Percentiles rank a stretch among this genome's conserved stretches.
These are phyloP conservation scores for Pantherophis guttatus DNA, from an alignment of 2,113 vertebrate species.

Conservation along the genomic window DNA sequence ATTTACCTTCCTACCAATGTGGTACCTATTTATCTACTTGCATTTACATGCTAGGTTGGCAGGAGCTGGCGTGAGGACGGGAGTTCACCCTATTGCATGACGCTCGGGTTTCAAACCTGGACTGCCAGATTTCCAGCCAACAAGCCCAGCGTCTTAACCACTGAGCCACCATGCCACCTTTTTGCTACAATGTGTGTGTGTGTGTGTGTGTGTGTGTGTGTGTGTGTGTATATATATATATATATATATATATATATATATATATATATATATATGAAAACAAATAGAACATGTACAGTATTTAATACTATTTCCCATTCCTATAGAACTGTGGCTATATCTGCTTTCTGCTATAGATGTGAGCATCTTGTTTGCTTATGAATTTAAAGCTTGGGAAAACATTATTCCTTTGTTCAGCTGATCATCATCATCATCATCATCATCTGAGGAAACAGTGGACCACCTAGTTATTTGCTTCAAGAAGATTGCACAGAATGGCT, in stretches of 20 bases:
- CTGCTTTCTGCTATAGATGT: neutral
- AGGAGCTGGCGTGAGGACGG: neutral
- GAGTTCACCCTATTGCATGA: neutral
- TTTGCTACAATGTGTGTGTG: neutral
- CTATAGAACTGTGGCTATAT: neutral
- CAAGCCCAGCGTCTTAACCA: neutral
- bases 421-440: neutral
- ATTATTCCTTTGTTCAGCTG: neutral
- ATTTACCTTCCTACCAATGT: neutral
- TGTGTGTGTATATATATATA: too few species aligned
- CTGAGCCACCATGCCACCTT: neutral
- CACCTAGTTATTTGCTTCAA: too few species aligned
- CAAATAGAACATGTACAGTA: neutral
- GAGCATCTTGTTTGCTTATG: neutral
- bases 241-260: too few species aligned
- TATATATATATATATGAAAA: neutral
- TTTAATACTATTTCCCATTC: neutral
- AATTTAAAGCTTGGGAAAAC: neutral
- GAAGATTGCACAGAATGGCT: too few species aligned
- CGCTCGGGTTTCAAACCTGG: neutral
- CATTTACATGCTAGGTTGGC: neutral
- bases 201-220: too few species aligned
- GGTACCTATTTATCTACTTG: neutral
- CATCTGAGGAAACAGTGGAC: neutral
- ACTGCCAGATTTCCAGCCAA: neutral